These are phyloP conservation scores for Siniperca chuatsi DNA, from an alignment of 2,113 vertebrate genomes.

Conservation along the genomic window DNA sequence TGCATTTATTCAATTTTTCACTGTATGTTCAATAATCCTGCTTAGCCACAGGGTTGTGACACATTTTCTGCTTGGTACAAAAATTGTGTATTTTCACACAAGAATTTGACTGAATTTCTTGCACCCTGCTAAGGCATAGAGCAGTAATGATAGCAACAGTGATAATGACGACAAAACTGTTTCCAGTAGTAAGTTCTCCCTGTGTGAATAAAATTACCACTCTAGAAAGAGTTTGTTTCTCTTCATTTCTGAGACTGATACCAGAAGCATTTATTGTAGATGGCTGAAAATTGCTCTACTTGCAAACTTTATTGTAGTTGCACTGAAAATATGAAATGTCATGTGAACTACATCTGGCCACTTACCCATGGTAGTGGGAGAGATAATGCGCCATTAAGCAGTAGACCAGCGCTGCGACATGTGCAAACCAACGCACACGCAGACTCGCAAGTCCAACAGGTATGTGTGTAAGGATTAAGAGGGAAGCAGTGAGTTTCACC, in stretches of 20 bases:
- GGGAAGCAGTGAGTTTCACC: not conserved
- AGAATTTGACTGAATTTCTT: conserved; percentile 1
- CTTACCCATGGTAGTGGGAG: not conserved
- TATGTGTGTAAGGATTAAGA: not conserved
- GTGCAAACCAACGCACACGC: not conserved
- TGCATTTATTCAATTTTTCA: conserved; percentile 38
- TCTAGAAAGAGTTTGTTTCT: not conserved
- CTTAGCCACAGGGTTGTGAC: conserved; percentile 17
- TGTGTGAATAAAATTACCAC: conserved; percentile 7
- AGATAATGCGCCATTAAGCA: not conserved
- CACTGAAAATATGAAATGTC: not conserved
- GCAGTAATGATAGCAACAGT: not conserved
- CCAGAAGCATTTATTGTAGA: conserved; percentile 8
- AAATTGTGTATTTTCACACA: conserved; percentile 8
- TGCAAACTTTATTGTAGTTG: not conserved
- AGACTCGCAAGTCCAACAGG: not conserved
- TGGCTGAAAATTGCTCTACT: not conserved
- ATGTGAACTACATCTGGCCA: not conserved
- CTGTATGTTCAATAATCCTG: conserved; percentile 37
- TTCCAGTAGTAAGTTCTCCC: not conserved
- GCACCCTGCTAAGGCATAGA: not conserved
- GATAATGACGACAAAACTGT: not conserved
- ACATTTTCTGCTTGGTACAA: conserved; percentile 18
- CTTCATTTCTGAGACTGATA: not conserved
- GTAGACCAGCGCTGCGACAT: not conserved